Percentiles rank a stretch among this genome's conserved stretches.
phyloP scores from a whole-genome alignment of 2,888 invertebrate species.

The Noctua fimbriata region DNA sequence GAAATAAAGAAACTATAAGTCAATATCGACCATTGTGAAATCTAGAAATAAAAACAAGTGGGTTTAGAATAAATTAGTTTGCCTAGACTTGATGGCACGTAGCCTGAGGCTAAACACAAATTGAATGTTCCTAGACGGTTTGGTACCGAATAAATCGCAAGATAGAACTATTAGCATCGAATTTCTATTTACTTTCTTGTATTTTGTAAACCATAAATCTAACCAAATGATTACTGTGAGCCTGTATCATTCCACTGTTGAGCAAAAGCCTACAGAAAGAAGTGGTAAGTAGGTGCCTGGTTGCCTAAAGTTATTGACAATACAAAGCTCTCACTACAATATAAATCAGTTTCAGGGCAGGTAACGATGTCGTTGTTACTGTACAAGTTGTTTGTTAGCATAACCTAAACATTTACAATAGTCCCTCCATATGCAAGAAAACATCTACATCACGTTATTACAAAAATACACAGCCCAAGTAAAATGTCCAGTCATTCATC shows the following conservation, averaged over 20 bases:
- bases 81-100: background rate
- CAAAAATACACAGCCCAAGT: conserved; percentile 32
- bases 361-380: background rate
- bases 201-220: background rate
- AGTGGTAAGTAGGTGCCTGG: background rate
- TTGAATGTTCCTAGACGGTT: conserved; percentile 9
- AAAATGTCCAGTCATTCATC: conserved; percentile 36
- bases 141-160: conserved; percentile 5
- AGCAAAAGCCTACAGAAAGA: background rate
- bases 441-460: conserved; percentile 23
- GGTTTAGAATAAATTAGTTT: background rate
- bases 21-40: conserved; percentile 1
- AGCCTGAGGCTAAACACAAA: conserved; percentile 9
- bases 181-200: conserved; percentile 21
- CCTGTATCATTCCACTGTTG: background rate
- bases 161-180: background rate
- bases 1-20: background rate
- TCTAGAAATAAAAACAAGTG: conserved; percentile 1
- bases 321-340: background rate
- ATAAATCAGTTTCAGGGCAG: background rate
- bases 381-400: background rate
- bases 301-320: background rate
- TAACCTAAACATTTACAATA: conserved; percentile 1
- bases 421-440: background rate
- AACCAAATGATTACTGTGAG: background rate